These are phyloP conservation scores for Campoletis raptor DNA, from an alignment of 2,888 invertebrate species.

Conservation along the genomic window DNA sequence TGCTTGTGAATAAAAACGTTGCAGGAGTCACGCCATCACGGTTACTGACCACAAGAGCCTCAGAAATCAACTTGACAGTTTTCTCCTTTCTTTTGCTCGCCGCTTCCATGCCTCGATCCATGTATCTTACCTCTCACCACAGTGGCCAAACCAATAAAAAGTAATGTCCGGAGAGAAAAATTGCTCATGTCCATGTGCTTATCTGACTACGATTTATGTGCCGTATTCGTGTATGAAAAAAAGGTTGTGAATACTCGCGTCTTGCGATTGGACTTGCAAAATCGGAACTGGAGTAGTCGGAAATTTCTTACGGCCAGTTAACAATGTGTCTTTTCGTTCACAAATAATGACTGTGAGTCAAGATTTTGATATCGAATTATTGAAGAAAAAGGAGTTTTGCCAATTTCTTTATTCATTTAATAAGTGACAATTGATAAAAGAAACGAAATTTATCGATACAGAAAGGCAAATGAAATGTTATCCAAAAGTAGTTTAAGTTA, in stretches of 20 bases:
- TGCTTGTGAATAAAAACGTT: slow-evolving; percentile 1
- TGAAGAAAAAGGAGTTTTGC: not conserved
- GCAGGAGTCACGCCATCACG: slow-evolving; percentile 20
- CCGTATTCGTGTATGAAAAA: not conserved
- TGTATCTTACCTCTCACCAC: slow-evolving; percentile 12
- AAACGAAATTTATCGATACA: not conserved
- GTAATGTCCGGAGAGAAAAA: slow-evolving; percentile 22
- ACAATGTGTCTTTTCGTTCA: not conserved
- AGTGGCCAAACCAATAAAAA: slow-evolving; percentile 8
- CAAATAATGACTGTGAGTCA: not conserved
- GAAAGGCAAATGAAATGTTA: not conserved
- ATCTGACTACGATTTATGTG: slow-evolving; percentile 23
- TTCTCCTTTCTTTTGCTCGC: not conserved
- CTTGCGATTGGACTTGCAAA: not conserved
- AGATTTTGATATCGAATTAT: not conserved
- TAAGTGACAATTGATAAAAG: not conserved
- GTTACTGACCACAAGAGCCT: slow-evolving; percentile 8
- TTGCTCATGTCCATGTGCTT: slow-evolving; percentile 23
- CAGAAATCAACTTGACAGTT: slow-evolving; percentile 4
- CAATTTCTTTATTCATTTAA: not conserved
- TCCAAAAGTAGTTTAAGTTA: no score
- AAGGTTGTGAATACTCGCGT: not conserved
- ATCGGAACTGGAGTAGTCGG: not conserved
- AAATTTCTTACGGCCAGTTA: not conserved
- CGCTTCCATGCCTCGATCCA: slow-evolving; percentile 14